A percentile compares a stretch with the other conserved stretches of the same genome.
These are phyloP conservation scores for Hoplostethus atlanticus DNA, from an alignment of 2,797 vertebrate species.

Conservation along the genomic window DNA sequence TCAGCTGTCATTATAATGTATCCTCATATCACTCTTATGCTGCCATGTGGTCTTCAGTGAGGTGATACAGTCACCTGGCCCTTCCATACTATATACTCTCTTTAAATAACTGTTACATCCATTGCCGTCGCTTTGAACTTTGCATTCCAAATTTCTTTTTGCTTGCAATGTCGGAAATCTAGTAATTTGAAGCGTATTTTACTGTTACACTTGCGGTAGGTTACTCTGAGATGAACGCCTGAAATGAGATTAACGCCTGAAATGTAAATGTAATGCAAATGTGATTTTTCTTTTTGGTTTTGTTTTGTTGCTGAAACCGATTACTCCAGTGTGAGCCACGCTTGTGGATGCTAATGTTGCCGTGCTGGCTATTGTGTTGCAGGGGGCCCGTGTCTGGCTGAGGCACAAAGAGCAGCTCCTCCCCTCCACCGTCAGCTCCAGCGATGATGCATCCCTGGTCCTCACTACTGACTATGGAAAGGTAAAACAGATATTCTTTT, in stretches of 20 bases:
- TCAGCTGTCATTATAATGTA: not conserved
- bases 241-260: not conserved
- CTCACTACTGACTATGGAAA: constrained; percentile 89
- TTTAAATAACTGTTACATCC: constrained; percentile 7
- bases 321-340: constrained; percentile 5
- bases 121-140: not conserved
- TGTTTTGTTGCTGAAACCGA: not conserved
- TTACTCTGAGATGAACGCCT: not conserved
- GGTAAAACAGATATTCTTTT: constrained; percentile 78
- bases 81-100: not conserved
- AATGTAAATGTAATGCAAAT: constrained; percentile 14
- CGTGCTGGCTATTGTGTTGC: constrained; percentile 68
- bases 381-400: constrained; percentile 91
- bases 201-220: too few species aligned
- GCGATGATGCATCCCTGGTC: constrained; percentile 80
- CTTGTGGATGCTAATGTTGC: constrained; percentile 60
- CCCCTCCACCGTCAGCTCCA: constrained; percentile 86
- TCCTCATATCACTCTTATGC: not conserved
- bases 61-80: not conserved
- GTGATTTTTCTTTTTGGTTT: not conserved
- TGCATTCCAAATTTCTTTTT: not conserved
- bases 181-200: too few species aligned
- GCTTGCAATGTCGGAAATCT: not conserved
- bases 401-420: constrained; percentile 88
- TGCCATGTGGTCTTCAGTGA: not conserved